Evolutionary conservation across 53 echinoderm and acorn worm genomes (phyloP), one percentile per base, ranked within the genome.

Genomic region (Echinometra lucunter): DNA sequence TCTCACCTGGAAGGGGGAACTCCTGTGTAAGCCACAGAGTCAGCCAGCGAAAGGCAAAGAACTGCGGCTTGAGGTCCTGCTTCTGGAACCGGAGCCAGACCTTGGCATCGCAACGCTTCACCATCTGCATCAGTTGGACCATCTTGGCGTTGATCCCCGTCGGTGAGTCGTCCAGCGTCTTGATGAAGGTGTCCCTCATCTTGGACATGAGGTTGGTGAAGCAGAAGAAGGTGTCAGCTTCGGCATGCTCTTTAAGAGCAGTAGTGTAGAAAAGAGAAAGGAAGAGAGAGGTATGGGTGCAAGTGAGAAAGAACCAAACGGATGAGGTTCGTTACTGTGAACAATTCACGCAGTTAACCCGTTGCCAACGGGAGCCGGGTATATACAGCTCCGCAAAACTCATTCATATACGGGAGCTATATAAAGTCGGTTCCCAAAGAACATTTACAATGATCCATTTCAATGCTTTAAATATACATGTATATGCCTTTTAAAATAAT

Each of bases 201-300:
- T 97, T 95, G 37, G 97, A 98, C 99, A 99, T 99, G 88, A 99
- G 96, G 94, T 96, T 98, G 57, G 99, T 99, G 96, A 99, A 99
- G 45, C 99, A 99, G 97, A 99, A 99, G 93, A 99, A 99, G 8
- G 99, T 98, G 92, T 99, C 99, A 1, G 97, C 98, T 74, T 99
- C 99, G 0, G 99, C 99, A 56, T 98, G 95, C 82, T 99, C 99
- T 99, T 95, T 8, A 56, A 44, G 69, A 85, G 25, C 44, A 45
- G 89, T 10, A n/a, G 25, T 57, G 6, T 34, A 57, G 74, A 34
- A 23, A 53, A 72, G 16, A 72, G 70, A 16, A 12, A 74, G 8
- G 74, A 45, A 45, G 67, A 70, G 25, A n/a, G n/a, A n/a, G n/a
- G n/a, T n/a, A n/a, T n/a, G n/a, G n/a, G n/a, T n/a, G n/a, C n/a